Evolutionary conservation across 2,113 vertebrate genomes (phyloP).

Genomic region (Origma solitaria): DNA sequence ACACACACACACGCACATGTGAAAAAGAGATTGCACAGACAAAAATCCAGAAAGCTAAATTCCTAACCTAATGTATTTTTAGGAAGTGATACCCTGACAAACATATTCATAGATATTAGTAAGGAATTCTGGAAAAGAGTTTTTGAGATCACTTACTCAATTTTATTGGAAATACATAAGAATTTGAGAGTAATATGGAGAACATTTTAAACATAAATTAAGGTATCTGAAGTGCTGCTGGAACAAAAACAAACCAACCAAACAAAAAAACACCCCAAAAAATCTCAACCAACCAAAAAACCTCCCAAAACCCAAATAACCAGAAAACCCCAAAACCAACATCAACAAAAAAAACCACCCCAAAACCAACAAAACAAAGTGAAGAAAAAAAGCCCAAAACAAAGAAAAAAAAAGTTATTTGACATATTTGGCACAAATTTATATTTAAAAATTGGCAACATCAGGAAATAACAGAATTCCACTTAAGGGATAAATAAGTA

Average conservation of each 20-base stretch:
- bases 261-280: not conserved
- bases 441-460: not conserved
- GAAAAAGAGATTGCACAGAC: not conserved
- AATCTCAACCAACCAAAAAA: not conserved
- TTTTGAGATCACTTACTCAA: not conserved
- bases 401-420: not conserved
- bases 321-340: not conserved
- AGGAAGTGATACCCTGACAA: not conserved
- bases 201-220: not conserved
- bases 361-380: too few species aligned
- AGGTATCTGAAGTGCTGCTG: not conserved
- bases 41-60: not conserved
- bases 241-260: not conserved
- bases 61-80: not conserved
- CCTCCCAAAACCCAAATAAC: rapidly evolving
- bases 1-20: too few species aligned
- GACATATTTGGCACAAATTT: not conserved
- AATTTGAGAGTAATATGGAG: not conserved
- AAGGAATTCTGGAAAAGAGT: not conserved
- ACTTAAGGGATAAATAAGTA: not conserved
- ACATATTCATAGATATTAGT: not conserved
- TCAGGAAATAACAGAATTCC: not conserved
- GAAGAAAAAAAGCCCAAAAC: not conserved
- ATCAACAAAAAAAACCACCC: not conserved
- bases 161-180: not conserved